These are phyloP conservation scores for Cinclus cinclus DNA, from an alignment of 2,113 vertebrate species.

Conservation along the genomic window DNA sequence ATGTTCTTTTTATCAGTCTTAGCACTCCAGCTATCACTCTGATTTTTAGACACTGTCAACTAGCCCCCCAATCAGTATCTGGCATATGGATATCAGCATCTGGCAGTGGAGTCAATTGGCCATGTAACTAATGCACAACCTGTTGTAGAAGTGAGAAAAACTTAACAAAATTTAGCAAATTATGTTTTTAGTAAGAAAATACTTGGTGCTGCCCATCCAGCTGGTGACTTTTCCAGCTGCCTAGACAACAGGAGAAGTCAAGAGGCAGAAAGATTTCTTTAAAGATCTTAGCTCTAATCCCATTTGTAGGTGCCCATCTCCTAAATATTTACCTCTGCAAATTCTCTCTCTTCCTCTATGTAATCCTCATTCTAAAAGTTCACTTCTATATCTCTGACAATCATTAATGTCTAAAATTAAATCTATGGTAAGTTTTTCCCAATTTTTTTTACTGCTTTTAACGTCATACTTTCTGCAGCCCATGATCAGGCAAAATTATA, in stretches of 20 bases:
- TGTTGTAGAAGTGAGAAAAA: background rate
- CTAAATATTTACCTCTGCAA: background rate
- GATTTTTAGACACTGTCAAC: background rate
- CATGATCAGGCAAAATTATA: background rate
- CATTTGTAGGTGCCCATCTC: background rate
- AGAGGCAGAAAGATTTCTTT: background rate
- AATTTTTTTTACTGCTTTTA: background rate
- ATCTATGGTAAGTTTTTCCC: background rate
- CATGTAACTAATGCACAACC: background rate
- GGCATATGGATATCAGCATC: too few species aligned
- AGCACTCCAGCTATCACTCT: background rate
- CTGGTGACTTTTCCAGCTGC: background rate
- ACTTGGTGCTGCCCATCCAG: background rate
- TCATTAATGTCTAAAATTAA: background rate
- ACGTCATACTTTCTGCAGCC: background rate
- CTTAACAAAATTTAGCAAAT: background rate
- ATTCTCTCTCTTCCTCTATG: background rate
- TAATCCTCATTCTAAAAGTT: background rate
- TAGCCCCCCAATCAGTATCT: background rate
- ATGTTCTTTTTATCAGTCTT: constrained; percentile 31
- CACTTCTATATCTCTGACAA: background rate
- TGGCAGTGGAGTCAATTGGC: background rate
- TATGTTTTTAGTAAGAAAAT: background rate
- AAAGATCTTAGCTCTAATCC: background rate
- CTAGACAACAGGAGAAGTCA: background rate